Evolutionary conservation across 2,113 vertebrate genomes (phyloP), one percentile per base, ranked within the genome.

Genomic region (Zosterops pallidus): DNA sequence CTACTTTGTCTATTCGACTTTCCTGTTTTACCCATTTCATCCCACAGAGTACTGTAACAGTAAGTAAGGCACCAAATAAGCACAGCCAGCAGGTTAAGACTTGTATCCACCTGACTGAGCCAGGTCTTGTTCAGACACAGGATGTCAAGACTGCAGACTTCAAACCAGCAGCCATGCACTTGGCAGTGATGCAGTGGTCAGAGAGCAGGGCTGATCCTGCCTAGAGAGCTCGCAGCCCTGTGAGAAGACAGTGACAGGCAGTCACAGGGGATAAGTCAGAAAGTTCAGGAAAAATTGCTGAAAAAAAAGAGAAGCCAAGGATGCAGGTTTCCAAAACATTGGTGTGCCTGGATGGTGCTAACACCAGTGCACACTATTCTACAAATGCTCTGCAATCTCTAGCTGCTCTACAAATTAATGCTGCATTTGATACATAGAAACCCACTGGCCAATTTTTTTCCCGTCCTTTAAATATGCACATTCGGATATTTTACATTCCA

Each of bases 1-100:
- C 15, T 2, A n/a, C 35, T 77, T 74, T 0, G 0, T 19, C 75
- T 87, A 12, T 67, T 71, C 0, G 0, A 9, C 35, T 67, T 77
- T 62, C 29, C 37, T 77, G 11, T 63, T 88, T 86, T 42, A 83
- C 12, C 44, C 44, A 78, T 42, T 85, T 86, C 59, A 83, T 35
- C 55, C 46, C 79, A 39, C 25, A 60, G 50, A 71, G 33, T 50
- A 31, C 28, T 2, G 0, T 26, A 46, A 50, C 9, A 80, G 29
- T 15, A 19, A 39, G 75, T 26, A 90, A 94, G 67, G 69, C 78
- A 68, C 52, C 55, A 93, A 74, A 16, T 25, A 42, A 93, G 55
- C 2, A 10, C 3, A 72, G 52, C 28, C 33, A 92, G 74, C 87
- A 92, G 65, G 89, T 71, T 76, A 52, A 49, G 81, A 77, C 85